Base-by-base conservation (phyloP, 2,113 vertebrate species). In the Stigmatopora nigra region DNA sequence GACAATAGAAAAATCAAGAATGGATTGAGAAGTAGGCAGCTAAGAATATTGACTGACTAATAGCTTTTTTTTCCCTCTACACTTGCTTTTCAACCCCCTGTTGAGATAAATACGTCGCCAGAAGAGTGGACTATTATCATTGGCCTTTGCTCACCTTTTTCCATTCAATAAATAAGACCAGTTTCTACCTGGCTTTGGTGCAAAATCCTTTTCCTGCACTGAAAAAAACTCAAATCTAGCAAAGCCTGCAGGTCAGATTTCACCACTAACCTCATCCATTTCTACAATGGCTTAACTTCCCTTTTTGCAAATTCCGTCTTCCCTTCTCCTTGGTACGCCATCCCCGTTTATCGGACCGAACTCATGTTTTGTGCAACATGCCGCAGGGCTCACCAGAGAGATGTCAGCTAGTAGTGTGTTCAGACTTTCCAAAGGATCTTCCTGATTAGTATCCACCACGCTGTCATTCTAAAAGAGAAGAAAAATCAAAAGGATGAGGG, bases 321-420 rank as follows among this genome's bases (percentile, higher is more conserved):
- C 46, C 63, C 61, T 49, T 62, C 56, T 69, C 35, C 64, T 64
- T 47, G 31, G 31, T 63, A 46, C 47, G 0, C 46, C 38, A 47
- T 65, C 65, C 63, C 25, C 69, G 69, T 71, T 63, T 67, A 64
- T 80, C 57, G 66, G 68, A 59, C 45, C 62, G 19, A 15, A 59
- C 68, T 49, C 31, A 53, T 46, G 53, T 35, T 61, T 19, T 61
- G 53, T 51, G 49, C 36, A 66, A 55, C 46, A 25, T 61, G 45
- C 65, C 36, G 48, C 48, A 16, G 13, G 38, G 68, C 94, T 96
- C 90, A 99, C 96, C 94, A 99, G 88, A 67, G 95, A 95, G 81
- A 98, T 87, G 52, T 99, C 96, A 0, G 91, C 92, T 76, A 99
- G 90, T 64, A 97, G 88, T 53, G 92, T 79, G 70, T 90, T 92